Base-by-base conservation (phyloP, 2,797 vertebrate genomes). In the Gobio occitaniae region DNA sequence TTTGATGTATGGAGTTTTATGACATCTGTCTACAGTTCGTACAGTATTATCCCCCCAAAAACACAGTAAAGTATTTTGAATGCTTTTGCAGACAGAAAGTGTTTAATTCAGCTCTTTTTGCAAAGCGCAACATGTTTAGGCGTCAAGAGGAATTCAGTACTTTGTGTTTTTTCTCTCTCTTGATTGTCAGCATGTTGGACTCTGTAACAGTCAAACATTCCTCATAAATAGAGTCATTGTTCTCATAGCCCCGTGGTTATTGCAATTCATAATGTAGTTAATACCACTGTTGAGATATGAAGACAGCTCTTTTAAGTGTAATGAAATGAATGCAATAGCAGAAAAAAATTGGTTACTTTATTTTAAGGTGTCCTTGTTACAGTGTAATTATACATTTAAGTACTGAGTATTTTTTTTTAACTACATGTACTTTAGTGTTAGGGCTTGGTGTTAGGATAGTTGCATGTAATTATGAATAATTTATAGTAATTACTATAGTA, bases 141-240 rank as follows among this genome's bases (percentile, higher is more conserved):
- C 72, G 71, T 84, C 68, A 38, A 32, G 21, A 77, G 32, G 78
- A 84, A 84, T 82, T 82, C 50, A 8, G 44, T 74, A 47, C 21
- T 36, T 84, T 66, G 61, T 65, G 32, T 47, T 70, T 50, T 69
- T 66, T 65, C 17, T 86, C 44, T 9, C 44, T 80, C 54, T 71
- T 50, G n/a, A 70, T 77, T 83, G 66, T 69, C 76, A 75, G 63
- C 36, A 12, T 68, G 36, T 74, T 86, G 59, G 56, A 71, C 32
- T 78, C 61, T 83, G 75, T 32, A 29, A 79, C 41, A 71, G 32
- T 78, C 38, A 74, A 83, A 74, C 48, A 71, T 72, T 83, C 76
- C 75, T 69, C 47, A 21, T 87, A 84, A 85, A 72, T 72, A n/a
- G 82, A 16, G 19, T 56, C 78, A 78, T 85, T 87, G 74, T 87